Percentiles rank a stretch among this genome's conserved stretches.
These are phyloP conservation scores for Pampusana beccarii DNA, from an alignment of 2,113 vertebrate species.

Conservation along the genomic window DNA sequence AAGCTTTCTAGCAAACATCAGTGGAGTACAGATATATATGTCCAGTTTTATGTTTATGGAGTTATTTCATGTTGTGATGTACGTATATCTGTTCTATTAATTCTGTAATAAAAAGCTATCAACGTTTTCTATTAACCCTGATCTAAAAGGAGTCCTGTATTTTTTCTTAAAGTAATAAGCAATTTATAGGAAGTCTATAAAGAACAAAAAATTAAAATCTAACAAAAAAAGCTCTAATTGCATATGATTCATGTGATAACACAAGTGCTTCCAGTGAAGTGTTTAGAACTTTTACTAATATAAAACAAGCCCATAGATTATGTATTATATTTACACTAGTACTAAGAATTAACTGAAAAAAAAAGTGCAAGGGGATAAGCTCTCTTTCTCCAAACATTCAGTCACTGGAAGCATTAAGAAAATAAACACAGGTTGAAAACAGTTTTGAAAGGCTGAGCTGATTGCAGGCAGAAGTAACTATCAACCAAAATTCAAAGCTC, in stretches of 20 bases:
- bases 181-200: background rate
- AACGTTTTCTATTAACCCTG: background rate
- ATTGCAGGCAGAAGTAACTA: background rate
- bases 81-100: background rate
- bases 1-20: background rate
- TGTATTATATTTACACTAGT: background rate
- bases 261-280: background rate
- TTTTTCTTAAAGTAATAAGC: conserved; percentile 32
- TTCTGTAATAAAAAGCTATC: background rate
- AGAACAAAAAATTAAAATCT: conserved; percentile 2
- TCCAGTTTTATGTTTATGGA: background rate
- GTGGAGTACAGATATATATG: background rate
- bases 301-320: background rate
- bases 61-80: background rate
- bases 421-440: background rate
- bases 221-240: background rate
- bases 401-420: background rate
- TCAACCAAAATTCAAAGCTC: background rate
- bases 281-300: background rate
- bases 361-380: background rate
- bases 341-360: background rate
- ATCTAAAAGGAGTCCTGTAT: background rate
- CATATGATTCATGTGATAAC: background rate
- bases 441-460: background rate
- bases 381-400: background rate